Conservation (phyloP, 2,113 vertebrate genomes). For the Bufo bufo region DNA sequence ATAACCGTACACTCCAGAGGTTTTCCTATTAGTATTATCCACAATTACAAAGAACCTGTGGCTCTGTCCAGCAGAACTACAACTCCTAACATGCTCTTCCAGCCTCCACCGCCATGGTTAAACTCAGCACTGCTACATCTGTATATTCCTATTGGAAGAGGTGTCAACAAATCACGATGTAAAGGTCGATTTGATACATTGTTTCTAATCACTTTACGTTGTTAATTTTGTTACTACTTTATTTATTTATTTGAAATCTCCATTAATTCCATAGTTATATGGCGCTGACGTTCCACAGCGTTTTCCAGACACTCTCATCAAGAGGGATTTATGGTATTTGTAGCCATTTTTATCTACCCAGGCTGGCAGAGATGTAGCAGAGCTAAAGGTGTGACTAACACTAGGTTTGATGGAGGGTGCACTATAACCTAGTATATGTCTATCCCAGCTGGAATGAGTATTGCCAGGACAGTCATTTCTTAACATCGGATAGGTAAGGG, state of each 20-base stretch:
- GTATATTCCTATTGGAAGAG: neutral
- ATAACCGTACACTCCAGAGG: constrained; percentile 48
- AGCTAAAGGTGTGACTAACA: neutral
- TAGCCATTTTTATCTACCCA: too few relatives aligned
- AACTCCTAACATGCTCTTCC: neutral
- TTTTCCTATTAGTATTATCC: neutral
- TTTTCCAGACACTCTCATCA: too few relatives aligned
- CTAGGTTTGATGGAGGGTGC: too few relatives aligned
- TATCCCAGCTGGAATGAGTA: neutral
- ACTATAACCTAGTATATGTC: neutral
- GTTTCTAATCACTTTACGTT: neutral
- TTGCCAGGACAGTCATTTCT: neutral
- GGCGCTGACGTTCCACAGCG: too few relatives aligned
- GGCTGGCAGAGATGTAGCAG: neutral
- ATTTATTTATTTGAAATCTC: too few relatives aligned
- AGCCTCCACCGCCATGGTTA: neutral
- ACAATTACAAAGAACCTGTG: neutral
- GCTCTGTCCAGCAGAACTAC: neutral
- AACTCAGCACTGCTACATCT: neutral
- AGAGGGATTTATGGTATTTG: too few relatives aligned
- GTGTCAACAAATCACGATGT: neutral
- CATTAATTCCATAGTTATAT: too few relatives aligned
- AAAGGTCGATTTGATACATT: neutral
- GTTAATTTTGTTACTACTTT: too few relatives aligned
- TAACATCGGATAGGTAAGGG: neutral